Percentiles rank a stretch among this genome's conserved stretches.
Evolutionary conservation across 2,888 invertebrate species (phyloP).

Genomic region (Sepiola atlantica): DNA sequence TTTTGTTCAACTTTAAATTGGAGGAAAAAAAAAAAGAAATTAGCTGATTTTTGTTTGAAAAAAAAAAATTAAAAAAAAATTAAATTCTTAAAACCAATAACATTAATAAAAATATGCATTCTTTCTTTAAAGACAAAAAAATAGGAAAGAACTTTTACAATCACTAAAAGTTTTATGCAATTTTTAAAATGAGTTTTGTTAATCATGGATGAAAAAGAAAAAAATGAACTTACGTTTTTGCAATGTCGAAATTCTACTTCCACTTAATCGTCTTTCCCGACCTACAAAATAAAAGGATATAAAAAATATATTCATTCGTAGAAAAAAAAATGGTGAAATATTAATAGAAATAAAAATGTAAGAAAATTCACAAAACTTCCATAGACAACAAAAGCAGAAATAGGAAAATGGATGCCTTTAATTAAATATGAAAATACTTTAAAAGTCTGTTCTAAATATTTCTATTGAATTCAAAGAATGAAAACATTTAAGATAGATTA

Average conservation of each 20-base stretch:
- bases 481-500: not conserved
- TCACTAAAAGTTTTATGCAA: too few relatives aligned
- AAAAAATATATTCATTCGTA: not conserved
- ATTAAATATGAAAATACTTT: not conserved
- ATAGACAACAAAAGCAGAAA: not conserved
- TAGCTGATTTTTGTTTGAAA: not conserved
- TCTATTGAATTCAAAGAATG: not conserved
- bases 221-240: constrained; percentile 46
- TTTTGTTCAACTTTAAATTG: too few relatives aligned
- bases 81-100: not conserved
- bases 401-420: not conserved
- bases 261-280: constrained; percentile 71
- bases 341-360: not conserved
- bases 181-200: too few relatives aligned
- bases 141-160: not conserved
- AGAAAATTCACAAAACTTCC: not conserved
- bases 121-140: not conserved
- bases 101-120: not conserved
- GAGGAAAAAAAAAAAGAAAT: too few relatives aligned
- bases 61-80: not conserved
- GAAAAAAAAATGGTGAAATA: not conserved
- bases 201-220: not conserved
- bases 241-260: constrained; percentile 59
- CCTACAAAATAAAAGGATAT: constrained; percentile 57
- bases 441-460: not conserved